phyloP scores from a whole-genome alignment of 2,797 vertebrate species.

The Paguma larvata region DNA sequence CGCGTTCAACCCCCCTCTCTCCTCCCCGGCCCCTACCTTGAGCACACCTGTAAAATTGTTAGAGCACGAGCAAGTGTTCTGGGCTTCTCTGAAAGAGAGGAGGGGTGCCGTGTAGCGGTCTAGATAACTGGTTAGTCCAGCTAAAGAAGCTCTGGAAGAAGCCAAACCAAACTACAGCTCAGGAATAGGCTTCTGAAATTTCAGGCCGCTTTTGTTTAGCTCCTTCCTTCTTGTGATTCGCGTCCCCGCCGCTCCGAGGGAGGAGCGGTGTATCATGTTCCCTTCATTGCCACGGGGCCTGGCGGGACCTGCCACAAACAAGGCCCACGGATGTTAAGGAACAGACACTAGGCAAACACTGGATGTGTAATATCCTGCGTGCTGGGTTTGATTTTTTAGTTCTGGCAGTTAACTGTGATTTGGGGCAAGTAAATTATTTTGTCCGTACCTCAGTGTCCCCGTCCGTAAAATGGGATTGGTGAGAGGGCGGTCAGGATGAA shows the following conservation, averaged over 20 bases:
- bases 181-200: background rate
- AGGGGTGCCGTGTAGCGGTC: background rate
- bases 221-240: background rate
- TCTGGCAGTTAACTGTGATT: background rate
- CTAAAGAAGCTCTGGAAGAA: background rate
- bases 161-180: background rate
- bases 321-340: background rate
- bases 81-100: background rate
- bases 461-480: background rate
- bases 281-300: background rate
- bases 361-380: background rate
- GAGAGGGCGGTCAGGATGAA: background rate
- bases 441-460: background rate
- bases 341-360: background rate
- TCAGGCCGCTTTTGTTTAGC: background rate
- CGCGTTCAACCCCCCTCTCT: background rate
- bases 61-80: background rate
- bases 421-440: constrained; percentile 18
- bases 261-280: background rate
- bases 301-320: background rate
- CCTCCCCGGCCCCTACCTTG: fast-evolving
- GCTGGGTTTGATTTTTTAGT: background rate
- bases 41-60: background rate
- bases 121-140: background rate
- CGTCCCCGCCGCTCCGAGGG: background rate